A percentile compares a stretch with the other conserved stretches of the same genome.
Conservation (phyloP, 35 echinoderm and acorn worm genomes). For the Ophioderma brevispina region DNA sequence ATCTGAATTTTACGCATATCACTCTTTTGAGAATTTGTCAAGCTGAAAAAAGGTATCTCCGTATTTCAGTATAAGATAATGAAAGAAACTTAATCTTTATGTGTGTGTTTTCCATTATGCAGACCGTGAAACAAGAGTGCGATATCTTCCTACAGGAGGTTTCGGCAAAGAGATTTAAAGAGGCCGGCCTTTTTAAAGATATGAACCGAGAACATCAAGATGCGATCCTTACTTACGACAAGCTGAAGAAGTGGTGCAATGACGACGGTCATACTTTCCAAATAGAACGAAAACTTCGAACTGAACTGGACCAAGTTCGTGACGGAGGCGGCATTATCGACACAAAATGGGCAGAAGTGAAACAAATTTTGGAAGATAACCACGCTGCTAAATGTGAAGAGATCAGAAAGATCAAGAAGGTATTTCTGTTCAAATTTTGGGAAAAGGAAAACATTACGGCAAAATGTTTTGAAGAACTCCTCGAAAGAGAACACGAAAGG, state of each 20-base stretch:
- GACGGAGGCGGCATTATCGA: background rate
- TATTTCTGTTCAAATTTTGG: background rate
- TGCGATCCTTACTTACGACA: background rate
- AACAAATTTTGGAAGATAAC: background rate
- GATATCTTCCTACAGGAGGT: background rate
- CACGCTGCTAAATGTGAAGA: background rate
- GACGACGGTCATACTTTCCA: background rate
- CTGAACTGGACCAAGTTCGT: background rate
- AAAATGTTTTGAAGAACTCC: background rate
- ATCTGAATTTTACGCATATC: too few species aligned
- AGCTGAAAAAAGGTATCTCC: too few species aligned
- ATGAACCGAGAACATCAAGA: background rate
- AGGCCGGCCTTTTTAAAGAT: background rate
- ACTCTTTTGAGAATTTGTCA: too few species aligned
- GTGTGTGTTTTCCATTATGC: too few species aligned
- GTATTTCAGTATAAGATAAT: too few species aligned
- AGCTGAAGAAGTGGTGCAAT: background rate
- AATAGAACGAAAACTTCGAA: background rate
- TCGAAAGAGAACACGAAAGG: background rate
- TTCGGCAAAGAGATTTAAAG: background rate
- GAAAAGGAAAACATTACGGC: background rate
- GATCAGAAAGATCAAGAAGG: background rate
- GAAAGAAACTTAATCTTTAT: too few species aligned
- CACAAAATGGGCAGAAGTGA: background rate
- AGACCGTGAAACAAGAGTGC: too few species aligned